Conservation (phyloP, 2,113 vertebrate genomes). For the Heterochromis multidens region DNA sequence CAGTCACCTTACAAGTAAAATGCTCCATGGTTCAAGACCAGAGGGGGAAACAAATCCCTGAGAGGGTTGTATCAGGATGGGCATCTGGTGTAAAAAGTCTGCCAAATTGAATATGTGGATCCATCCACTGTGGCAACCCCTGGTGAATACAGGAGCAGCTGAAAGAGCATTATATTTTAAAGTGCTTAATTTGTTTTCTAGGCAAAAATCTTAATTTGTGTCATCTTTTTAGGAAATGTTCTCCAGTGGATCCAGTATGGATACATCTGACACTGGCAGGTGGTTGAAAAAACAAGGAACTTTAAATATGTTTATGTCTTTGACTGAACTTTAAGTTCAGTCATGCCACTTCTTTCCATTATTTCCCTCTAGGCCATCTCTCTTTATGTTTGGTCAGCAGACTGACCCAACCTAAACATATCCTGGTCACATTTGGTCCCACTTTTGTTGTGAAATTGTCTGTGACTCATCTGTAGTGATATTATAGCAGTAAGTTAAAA, state of each 20-base stretch:
- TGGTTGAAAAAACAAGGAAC: too few species aligned
- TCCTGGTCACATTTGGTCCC: not conserved
- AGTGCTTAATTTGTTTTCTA: not conserved
- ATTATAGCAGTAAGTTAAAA: not conserved
- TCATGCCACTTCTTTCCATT: not conserved
- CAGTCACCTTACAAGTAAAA: not conserved
- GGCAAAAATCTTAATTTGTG: not conserved
- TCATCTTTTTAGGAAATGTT: not conserved
- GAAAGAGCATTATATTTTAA: not conserved
- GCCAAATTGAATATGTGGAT: not conserved
- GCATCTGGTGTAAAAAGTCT: not conserved
- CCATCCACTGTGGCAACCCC: not conserved
- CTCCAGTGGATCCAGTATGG: too few species aligned
- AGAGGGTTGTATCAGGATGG: not conserved
- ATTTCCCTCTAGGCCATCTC: not conserved
- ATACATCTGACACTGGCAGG: too few species aligned
- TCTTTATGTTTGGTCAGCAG: accelerated
- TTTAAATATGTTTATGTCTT: too few species aligned
- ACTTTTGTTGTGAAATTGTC: not conserved
- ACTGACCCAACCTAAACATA: not conserved
- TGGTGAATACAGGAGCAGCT: not conserved
- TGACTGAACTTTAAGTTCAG: too few species aligned
- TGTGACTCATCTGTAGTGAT: not conserved
- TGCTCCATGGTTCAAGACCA: not conserved
- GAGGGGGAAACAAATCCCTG: not conserved